phyloP scores from a whole-genome alignment of 2,113 vertebrate genomes.

The Trogon surrucura region DNA sequence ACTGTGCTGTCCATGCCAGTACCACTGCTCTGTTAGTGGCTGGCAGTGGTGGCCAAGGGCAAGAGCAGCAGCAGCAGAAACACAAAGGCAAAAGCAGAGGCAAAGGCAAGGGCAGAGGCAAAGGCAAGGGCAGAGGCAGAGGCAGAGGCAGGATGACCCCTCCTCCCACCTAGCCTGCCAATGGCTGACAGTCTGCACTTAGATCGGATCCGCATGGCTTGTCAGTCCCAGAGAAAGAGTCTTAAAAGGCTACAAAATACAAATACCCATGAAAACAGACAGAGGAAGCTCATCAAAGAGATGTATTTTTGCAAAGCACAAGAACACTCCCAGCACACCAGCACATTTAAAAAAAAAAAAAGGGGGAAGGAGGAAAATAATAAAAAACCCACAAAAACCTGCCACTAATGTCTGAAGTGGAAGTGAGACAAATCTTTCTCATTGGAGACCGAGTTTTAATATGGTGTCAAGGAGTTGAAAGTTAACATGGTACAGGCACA shows the following conservation, averaged over 20 bases:
- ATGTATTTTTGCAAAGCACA: not conserved
- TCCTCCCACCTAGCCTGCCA: not conserved
- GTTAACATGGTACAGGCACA: not conserved
- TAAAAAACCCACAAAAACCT: not conserved
- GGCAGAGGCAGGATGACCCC: not conserved
- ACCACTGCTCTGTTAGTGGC: fast-evolving
- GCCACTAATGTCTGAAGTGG: not conserved
- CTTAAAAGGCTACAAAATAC: not conserved
- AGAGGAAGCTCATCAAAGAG: not conserved
- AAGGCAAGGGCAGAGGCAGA: no score
- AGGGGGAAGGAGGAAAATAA: not conserved
- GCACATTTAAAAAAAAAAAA: not conserved
- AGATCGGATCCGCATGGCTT: fast-evolving
- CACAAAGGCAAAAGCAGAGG: no score
- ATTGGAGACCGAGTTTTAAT: not conserved
- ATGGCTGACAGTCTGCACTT: not conserved
- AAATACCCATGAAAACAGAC: not conserved
- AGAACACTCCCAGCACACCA: not conserved
- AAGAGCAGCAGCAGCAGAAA: not conserved
- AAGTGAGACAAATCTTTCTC: not conserved
- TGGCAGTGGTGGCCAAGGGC: not conserved
- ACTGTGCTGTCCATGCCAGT: not conserved
- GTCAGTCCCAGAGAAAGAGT: not conserved
- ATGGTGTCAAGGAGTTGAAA: not conserved
- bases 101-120: no score